phyloP scores from a whole-genome alignment of 2,113 vertebrate species.

The Bufo bufo region DNA sequence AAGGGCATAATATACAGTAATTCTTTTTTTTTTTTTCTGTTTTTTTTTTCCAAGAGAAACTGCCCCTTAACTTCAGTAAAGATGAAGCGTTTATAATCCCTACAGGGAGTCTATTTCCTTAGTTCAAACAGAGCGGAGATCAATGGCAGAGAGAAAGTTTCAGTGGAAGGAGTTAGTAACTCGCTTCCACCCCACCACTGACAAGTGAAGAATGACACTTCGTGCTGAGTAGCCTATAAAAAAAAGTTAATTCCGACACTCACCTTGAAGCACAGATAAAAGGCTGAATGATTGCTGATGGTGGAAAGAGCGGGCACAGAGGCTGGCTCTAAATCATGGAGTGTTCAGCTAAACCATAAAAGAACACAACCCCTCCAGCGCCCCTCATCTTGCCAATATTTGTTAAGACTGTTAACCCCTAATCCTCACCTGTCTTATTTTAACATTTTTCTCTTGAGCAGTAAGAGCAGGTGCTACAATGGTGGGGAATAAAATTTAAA shows the following conservation, averaged over 20 bases:
- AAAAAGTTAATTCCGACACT: constrained; percentile 39
- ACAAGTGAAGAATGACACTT: constrained; percentile 25
- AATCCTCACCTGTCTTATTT: neutral
- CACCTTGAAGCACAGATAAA: constrained; percentile 8
- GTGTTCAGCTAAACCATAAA: constrained; percentile 49
- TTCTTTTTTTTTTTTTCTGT: neutral
- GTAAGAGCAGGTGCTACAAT: neutral
- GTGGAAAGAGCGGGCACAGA: neutral
- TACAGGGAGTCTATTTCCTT: neutral
- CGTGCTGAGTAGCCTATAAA: constrained; percentile 24
- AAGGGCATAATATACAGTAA: neutral
- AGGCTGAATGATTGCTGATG: neutral
- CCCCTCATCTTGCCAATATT: constrained; percentile 16
- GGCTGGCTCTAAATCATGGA: neutral
- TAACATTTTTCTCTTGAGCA: neutral
- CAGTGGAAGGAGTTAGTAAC: constrained; percentile 37
- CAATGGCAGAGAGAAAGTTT: neutral
- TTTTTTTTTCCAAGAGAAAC: neutral
- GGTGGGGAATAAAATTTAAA: neutral
- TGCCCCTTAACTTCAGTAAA: neutral
- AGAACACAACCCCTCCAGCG: constrained; percentile 41
- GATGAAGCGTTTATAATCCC: neutral
- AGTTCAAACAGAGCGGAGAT: neutral
- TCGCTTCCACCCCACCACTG: neutral
- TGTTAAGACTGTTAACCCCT: constrained; percentile 41